phyloP scores from a whole-genome alignment of 2,113 vertebrate species.

The Gambusia holbrooki region DNA sequence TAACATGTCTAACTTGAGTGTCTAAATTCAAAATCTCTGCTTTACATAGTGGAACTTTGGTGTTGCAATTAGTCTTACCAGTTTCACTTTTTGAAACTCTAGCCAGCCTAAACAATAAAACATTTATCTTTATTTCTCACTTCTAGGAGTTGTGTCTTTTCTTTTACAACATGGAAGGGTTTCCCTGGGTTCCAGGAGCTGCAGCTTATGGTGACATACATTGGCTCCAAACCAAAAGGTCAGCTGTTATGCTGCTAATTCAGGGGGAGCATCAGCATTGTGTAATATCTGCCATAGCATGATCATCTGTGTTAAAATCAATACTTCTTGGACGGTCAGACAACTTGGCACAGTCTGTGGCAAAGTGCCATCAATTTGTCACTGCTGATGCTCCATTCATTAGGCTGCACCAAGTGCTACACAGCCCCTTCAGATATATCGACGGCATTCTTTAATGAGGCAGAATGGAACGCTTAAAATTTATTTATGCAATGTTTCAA shows the following conservation, averaged over 20 bases:
- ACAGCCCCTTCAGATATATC: slow-evolving; percentile 11
- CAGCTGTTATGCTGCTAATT: slow-evolving; percentile 36
- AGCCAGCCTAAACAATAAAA: background rate
- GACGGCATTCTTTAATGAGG: background rate
- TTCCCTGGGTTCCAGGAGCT: slow-evolving; percentile 26
- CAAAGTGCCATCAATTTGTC: slow-evolving; percentile 29
- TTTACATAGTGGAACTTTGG: no score
- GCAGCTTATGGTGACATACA: slow-evolving; percentile 45
- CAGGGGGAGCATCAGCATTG: slow-evolving; percentile 36
- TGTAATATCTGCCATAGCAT: slow-evolving; percentile 34
- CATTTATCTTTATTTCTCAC: background rate
- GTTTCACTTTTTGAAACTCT: background rate
- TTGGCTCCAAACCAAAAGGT: slow-evolving; percentile 48
- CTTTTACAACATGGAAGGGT: slow-evolving; percentile 8
- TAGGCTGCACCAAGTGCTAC: slow-evolving; percentile 12
- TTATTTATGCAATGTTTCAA: background rate
- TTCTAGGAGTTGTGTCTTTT: background rate
- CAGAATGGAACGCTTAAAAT: background rate
- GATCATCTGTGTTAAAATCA: slow-evolving; percentile 42
- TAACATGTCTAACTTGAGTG: no score
- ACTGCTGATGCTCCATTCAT: slow-evolving; percentile 24
- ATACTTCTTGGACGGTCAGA: slow-evolving; percentile 8
- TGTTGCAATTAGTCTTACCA: no score
- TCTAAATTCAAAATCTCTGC: no score
- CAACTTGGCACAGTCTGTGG: slow-evolving; percentile 26